Evolutionary conservation across 2,113 vertebrate species (phyloP).

Genomic region (Zingel zingel): DNA sequence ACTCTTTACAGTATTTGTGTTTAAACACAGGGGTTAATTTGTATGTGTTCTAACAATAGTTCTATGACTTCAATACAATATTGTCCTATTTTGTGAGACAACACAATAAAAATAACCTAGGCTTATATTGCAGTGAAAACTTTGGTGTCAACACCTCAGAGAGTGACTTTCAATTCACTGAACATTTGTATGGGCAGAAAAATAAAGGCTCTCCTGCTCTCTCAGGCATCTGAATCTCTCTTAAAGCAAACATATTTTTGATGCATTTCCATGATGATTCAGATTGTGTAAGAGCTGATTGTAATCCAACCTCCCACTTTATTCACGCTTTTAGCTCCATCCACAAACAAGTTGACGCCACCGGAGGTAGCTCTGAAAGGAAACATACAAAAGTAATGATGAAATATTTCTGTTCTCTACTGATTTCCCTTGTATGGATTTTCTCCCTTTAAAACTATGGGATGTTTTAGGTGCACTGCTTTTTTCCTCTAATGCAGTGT

Average conservation of each 20-base stretch:
- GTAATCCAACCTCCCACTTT: conserved; percentile 53
- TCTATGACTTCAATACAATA: background rate
- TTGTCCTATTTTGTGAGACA: background rate
- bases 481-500: conserved; percentile 19
- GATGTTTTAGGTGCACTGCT: background rate
- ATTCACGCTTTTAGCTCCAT: conserved; percentile 56
- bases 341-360: conserved; percentile 31
- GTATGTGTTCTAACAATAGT: background rate
- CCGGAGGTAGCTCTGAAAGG: conserved; percentile 2
- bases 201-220: conserved; percentile 1
- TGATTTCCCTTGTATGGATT: background rate
- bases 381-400: conserved; percentile 14
- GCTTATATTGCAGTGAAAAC: background rate
- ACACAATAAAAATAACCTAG: background rate
- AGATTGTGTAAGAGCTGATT: conserved; percentile 49
- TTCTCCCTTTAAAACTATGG: background rate
- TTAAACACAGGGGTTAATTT: background rate
- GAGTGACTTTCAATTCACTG: background rate
- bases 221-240: background rate
- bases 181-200: background rate
- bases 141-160: background rate
- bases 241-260: conserved; percentile 16
- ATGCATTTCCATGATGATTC: conserved; percentile 39
- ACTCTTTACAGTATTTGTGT: background rate
- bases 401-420: conserved; percentile 1